A percentile compares a stretch with the other conserved stretches of the same genome.
phyloP scores from a whole-genome alignment of 2,797 vertebrate species.

The Eulemur albifrons region DNA sequence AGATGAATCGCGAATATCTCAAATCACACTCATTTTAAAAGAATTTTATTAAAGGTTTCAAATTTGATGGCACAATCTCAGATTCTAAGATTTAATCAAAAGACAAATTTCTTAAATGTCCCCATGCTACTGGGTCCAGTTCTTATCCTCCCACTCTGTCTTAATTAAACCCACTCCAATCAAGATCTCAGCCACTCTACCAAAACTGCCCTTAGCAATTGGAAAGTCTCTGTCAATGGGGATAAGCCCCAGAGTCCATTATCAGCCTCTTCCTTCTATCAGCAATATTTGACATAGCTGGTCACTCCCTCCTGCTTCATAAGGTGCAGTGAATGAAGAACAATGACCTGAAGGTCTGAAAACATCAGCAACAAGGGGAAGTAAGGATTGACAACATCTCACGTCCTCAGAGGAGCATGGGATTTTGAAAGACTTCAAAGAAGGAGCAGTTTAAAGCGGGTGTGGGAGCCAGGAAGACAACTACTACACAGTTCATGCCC shows the following conservation, averaged over 20 bases:
- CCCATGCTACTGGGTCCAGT: too few relatives aligned
- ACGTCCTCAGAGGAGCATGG: neutral
- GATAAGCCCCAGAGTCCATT: neutral
- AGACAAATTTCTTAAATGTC: neutral
- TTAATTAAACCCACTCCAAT: neutral
- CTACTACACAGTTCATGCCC: neutral
- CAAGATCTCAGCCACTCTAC: neutral
- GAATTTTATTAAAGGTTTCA: constrained; percentile 5
- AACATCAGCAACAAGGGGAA: neutral
- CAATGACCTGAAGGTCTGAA: neutral
- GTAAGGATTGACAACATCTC: neutral
- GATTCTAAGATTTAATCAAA: neutral
- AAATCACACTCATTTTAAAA: constrained; percentile 19
- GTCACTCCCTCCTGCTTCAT: neutral
- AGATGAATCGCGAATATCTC: neutral
- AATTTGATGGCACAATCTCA: neutral
- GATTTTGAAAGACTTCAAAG: neutral
- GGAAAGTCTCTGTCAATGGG: neutral
- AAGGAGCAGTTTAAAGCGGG: neutral
- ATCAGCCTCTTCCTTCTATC: neutral
- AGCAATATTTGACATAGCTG: neutral
- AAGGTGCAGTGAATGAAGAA: neutral
- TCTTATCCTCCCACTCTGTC: neutral
- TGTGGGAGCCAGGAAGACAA: neutral
- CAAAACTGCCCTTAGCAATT: neutral